phyloP scores from a whole-genome alignment of 2,797 vertebrate genomes.

The Leptoclinus maculatus region DNA sequence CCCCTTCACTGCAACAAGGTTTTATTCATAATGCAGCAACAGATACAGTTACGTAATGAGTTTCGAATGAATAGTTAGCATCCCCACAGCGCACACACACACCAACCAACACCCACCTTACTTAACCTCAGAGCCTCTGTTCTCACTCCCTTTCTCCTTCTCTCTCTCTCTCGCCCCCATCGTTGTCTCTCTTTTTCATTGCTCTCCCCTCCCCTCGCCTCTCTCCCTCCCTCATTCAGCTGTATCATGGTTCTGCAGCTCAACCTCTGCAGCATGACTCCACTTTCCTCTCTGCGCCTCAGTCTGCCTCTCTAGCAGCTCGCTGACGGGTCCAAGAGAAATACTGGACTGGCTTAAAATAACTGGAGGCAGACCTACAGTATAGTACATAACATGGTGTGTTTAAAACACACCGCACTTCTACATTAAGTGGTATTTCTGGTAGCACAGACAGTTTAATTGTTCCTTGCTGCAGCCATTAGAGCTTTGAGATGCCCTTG shows the following conservation, averaged over 20 bases:
- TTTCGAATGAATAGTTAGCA: slow-evolving; percentile 42
- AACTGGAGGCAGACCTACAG: slow-evolving; percentile 16
- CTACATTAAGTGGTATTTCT: not conserved
- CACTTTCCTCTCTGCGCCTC: slow-evolving; percentile 65
- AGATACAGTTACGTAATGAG: slow-evolving; percentile 63
- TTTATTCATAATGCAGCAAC: slow-evolving; percentile 57
- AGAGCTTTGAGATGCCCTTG: not conserved
- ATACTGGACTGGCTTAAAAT: slow-evolving; percentile 44
- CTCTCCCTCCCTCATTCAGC: slow-evolving; percentile 55
- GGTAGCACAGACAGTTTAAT: not conserved
- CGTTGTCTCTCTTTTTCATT: not conserved
- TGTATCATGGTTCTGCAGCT: slow-evolving; percentile 76
- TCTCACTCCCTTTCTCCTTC: not conserved
- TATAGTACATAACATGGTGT: not conserved
- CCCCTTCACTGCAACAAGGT: slow-evolving; percentile 41
- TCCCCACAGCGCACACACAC: slow-evolving; percentile 15
- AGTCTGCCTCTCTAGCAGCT: slow-evolving; percentile 51
- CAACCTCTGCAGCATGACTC: slow-evolving; percentile 78
- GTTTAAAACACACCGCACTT: not conserved
- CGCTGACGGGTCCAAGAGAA: slow-evolving; percentile 33
- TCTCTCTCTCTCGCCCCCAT: not conserved
- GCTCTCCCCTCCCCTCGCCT: not conserved
- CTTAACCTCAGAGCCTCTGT: slow-evolving; percentile 17
- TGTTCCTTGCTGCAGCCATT: slow-evolving; percentile 12
- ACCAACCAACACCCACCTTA: slow-evolving; percentile 7